Conservation (phyloP, 2,888 invertebrate genomes). For the Melieria crassipennis region DNA sequence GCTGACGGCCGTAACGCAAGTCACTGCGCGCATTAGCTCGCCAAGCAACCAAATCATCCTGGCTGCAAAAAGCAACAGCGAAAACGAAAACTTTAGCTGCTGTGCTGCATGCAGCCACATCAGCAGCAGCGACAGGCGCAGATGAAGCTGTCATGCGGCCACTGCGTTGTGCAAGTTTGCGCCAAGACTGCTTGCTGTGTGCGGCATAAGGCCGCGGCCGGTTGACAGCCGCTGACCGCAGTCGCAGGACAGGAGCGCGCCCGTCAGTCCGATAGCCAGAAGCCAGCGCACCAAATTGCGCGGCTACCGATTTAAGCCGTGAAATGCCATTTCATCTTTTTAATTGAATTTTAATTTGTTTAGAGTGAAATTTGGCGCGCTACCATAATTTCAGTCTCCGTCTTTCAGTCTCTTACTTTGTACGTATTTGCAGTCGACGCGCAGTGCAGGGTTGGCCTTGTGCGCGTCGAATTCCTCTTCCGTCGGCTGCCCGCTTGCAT, state of each 20-base stretch:
- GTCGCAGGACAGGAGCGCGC: background rate
- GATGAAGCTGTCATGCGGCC: background rate
- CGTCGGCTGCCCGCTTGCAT: no score
- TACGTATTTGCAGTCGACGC: no score
- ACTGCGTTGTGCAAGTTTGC: background rate
- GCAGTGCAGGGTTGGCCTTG: no score
- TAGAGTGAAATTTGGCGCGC: slow-evolving; percentile 55
- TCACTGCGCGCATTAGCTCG: no score
- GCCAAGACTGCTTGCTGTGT: background rate
- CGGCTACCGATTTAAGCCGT: slow-evolving; percentile 44
- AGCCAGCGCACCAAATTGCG: background rate
- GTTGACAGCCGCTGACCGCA: background rate
- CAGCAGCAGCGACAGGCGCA: background rate
- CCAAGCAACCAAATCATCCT: no score
- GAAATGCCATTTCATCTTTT: slow-evolving; percentile 63
- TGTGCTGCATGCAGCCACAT: no score
- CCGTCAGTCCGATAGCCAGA: background rate
- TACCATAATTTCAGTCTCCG: slow-evolving; percentile 17
- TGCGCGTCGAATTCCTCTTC: no score
- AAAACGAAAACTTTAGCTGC: no score
- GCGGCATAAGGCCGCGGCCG: background rate
- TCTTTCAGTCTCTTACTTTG: no score
- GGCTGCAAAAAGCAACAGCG: no score
- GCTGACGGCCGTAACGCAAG: no score
- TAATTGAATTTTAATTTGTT: slow-evolving; percentile 64